Evolutionary conservation across 2,797 vertebrate genomes (phyloP).

Genomic region (Podargus strigoides): DNA sequence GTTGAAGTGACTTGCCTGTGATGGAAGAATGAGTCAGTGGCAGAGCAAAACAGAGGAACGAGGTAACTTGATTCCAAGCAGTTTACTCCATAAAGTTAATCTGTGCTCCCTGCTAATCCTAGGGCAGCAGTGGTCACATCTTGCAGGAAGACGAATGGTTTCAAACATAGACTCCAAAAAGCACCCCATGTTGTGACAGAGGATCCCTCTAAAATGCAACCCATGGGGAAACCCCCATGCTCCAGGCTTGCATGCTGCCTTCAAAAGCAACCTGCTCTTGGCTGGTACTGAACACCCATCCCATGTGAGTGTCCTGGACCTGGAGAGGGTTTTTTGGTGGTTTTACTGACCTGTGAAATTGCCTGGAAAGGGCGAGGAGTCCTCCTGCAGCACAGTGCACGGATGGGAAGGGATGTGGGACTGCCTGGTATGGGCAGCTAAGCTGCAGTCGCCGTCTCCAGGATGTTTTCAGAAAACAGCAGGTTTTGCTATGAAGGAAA

Average conservation of each 20-base stretch:
- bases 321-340: not conserved
- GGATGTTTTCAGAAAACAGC: not conserved
- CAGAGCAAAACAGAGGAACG: not conserved
- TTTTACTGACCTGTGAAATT: not conserved
- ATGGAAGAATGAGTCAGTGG: not conserved
- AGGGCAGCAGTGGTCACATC: not conserved
- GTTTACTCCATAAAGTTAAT: not conserved
- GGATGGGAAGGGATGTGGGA: not conserved
- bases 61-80: not conserved
- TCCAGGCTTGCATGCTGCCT: not conserved
- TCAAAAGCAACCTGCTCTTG: not conserved
- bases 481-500: not conserved
- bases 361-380: not conserved
- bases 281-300: not conserved
- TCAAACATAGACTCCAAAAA: not conserved
- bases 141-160: not conserved
- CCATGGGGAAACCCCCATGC: accelerated
- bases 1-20: not conserved
- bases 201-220: not conserved
- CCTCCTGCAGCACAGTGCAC: not conserved
- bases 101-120: not conserved
- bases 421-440: not conserved
- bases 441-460: not conserved
- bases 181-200: not conserved
- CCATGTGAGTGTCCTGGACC: not conserved